phyloP scores from a whole-genome alignment of 1,140 invertebrate species.

The Drosophila takahashii region DNA sequence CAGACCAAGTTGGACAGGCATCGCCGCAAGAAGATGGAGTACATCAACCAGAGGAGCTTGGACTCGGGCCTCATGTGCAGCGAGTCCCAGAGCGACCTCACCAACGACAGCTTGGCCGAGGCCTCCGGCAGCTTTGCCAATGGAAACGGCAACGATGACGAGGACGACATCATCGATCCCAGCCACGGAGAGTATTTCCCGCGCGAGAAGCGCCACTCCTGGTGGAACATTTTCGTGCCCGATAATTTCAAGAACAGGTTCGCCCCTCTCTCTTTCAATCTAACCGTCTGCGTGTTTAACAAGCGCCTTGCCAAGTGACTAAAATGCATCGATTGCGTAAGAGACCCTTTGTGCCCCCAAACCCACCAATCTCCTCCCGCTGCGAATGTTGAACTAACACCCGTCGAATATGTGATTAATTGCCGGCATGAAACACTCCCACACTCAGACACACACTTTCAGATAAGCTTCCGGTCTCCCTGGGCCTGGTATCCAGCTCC shows the following conservation, averaged over 20 bases:
- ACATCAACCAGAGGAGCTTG: slow-evolving; percentile 82
- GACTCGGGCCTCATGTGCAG: slow-evolving; percentile 61
- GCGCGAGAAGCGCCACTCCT: slow-evolving; percentile 91
- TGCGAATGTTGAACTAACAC: slow-evolving; percentile 52
- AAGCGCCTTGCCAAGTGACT: slow-evolving; percentile 66
- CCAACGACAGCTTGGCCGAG: slow-evolving; percentile 64
- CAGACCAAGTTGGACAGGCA: slow-evolving; percentile 89
- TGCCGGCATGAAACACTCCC: slow-evolving; percentile 43
- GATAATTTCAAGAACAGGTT: slow-evolving; percentile 89
- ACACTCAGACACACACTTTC: slow-evolving; percentile 15
- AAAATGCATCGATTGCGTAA: slow-evolving; percentile 49
- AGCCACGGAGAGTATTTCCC: slow-evolving; percentile 84
- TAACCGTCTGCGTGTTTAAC: slow-evolving; percentile 69
- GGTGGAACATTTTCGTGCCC: slow-evolving; percentile 94
- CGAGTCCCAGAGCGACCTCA: slow-evolving; percentile 76
- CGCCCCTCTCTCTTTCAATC: slow-evolving; percentile 49
- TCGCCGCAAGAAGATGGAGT: slow-evolving; percentile 87
- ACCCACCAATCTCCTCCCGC: slow-evolving; percentile 4
- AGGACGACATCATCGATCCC: slow-evolving; percentile 73
- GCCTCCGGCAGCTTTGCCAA: slow-evolving; percentile 43
- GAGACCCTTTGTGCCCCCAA: slow-evolving; percentile 21
- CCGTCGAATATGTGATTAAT: slow-evolving; percentile 49
- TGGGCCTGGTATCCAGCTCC: not conserved
- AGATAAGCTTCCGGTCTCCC: slow-evolving; percentile 29
- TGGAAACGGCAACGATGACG: slow-evolving; percentile 46